Evolutionary conservation across 2,888 invertebrate species (phyloP).

Genomic region (Lissonota sp.): DNA sequence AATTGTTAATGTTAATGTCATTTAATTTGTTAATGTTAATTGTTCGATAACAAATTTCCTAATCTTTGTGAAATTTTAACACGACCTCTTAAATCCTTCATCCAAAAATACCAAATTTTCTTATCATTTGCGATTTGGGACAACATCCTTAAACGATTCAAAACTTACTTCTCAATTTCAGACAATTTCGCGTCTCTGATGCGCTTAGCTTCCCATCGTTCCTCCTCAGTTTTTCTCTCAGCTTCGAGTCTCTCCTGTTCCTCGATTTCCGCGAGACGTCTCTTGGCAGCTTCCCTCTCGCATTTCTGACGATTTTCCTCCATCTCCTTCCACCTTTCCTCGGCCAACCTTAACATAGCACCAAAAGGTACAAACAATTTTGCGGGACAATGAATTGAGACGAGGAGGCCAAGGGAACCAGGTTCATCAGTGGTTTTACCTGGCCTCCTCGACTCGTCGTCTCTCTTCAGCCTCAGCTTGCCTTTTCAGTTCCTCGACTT

Average conservation of each 20-base stretch:
- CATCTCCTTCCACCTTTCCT: conserved; percentile 78
- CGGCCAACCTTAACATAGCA: conserved; percentile 75
- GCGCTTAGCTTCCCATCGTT: conserved; percentile 81
- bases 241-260: conserved; percentile 85
- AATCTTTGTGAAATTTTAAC: too few relatives aligned
- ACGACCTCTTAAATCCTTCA: too few relatives aligned
- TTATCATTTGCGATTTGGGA: too few relatives aligned
- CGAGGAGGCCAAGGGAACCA: conserved; percentile 63
- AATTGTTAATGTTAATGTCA: too few relatives aligned
- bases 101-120: too few relatives aligned
- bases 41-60: too few relatives aligned
- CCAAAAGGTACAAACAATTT: conserved; percentile 60
- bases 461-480: conserved; percentile 68
- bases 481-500: conserved; percentile 69
- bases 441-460: conserved; percentile 67
- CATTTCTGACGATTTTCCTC: conserved; percentile 77
- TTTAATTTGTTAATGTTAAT: too few relatives aligned
- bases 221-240: conserved; percentile 84
- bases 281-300: conserved; percentile 82
- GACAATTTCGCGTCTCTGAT: conserved; percentile 84
- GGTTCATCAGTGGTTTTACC: conserved; percentile 65
- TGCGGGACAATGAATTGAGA: conserved; percentile 53
- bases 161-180: conserved; percentile 58
- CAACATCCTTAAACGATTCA: too few relatives aligned
- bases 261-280: conserved; percentile 84